Evolutionary conservation across 1,140 invertebrate species (phyloP).

Genomic region (Lethocerus indicus): DNA sequence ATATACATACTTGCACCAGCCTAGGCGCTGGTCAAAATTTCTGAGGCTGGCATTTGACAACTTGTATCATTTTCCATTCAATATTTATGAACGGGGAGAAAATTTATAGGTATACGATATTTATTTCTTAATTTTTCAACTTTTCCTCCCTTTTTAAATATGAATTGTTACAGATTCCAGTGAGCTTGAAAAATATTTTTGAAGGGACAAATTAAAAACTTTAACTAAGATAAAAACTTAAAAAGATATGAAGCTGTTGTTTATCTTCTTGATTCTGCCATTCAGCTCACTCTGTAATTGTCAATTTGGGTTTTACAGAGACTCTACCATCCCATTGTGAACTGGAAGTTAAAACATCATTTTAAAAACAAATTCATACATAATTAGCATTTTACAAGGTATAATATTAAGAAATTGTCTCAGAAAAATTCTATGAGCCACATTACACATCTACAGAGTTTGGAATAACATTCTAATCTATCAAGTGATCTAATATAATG

Average conservation of each 20-base stretch:
- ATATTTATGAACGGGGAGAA: neutral
- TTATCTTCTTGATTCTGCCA: too few relatives aligned
- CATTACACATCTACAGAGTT: neutral
- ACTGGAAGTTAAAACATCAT: slow-evolving; percentile 7
- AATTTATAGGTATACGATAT: too few relatives aligned
- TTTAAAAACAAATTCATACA: neutral
- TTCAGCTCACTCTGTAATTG: too few relatives aligned
- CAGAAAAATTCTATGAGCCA: neutral
- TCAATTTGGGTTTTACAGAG: slow-evolving; percentile 8
- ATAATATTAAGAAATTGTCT: neutral
- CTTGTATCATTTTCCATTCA: neutral
- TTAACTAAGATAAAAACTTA: neutral
- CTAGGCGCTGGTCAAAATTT: neutral
- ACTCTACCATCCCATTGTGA: slow-evolving; percentile 15
- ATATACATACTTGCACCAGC: neutral
- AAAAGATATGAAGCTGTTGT: neutral
- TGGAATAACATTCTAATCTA: neutral
- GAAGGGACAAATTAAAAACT: neutral
- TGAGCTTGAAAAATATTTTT: neutral
- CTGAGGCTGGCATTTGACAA: neutral
- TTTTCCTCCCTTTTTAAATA: neutral
- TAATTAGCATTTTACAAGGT: neutral
- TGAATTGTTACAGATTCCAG: neutral
- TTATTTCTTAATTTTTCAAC: too few relatives aligned
- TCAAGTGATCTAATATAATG: neutral